Evolutionary conservation across 2,888 invertebrate species (phyloP).

Genomic region (Beris morrisii): DNA sequence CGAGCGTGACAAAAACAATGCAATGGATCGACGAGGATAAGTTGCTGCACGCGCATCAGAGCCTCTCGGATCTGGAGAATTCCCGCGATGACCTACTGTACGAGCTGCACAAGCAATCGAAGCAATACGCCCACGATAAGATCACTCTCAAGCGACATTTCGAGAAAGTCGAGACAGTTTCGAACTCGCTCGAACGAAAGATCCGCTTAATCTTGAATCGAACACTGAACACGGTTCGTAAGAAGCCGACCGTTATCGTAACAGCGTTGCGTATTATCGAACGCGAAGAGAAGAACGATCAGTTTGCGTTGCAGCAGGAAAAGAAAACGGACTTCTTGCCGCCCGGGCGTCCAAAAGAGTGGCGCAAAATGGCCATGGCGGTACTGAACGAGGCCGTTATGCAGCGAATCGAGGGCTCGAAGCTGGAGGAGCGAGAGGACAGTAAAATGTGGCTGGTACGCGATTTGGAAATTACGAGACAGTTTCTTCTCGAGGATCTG

Average conservation of each 20-base stretch:
- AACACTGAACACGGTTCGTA: slow-evolving; percentile 90
- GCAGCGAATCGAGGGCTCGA: slow-evolving; percentile 90
- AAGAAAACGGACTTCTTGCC: slow-evolving; percentile 81
- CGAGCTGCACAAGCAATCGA: slow-evolving; percentile 90
- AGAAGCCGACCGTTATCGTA: slow-evolving; percentile 93
- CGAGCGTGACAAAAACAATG: slow-evolving; percentile 92
- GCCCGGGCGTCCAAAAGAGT: slow-evolving; percentile 89
- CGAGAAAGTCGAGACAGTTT: slow-evolving; percentile 90
- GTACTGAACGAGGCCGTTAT: slow-evolving; percentile 78
- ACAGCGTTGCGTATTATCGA: slow-evolving; percentile 95
- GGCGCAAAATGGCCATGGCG: slow-evolving; percentile 84
- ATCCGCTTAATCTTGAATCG: slow-evolving; percentile 85
- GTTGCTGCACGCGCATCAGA: slow-evolving; percentile 90
- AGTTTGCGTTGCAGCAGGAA: slow-evolving; percentile 71
- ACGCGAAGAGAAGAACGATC: slow-evolving; percentile 93
- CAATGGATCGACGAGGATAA: slow-evolving; percentile 94
- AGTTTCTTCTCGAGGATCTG: slow-evolving; percentile 86
- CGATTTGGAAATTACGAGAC: slow-evolving; percentile 86
- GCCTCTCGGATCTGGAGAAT: slow-evolving; percentile 92
- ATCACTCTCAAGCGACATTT: slow-evolving; percentile 95
- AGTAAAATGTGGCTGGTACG: slow-evolving; percentile 96
- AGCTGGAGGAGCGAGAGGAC: slow-evolving; percentile 85
- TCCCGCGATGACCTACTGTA: slow-evolving; percentile 94
- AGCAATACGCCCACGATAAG: slow-evolving; percentile 86
- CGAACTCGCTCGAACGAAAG: slow-evolving; percentile 86